Evolutionary conservation across 1,140 invertebrate genomes (phyloP).

Genomic region (Littorina saxatilis): DNA sequence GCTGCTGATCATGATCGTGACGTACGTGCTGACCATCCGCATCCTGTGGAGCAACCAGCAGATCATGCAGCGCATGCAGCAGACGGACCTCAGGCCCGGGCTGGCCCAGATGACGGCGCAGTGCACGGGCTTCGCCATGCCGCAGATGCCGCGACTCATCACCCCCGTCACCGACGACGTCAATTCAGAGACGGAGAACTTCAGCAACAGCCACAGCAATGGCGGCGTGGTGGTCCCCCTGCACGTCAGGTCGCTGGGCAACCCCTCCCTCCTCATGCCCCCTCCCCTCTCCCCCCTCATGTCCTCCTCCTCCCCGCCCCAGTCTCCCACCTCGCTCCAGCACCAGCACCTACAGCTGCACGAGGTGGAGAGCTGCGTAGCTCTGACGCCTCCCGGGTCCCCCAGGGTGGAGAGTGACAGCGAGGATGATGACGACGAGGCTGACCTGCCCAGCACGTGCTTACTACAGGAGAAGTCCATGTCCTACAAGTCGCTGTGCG

Average conservation of each 20-base stretch:
- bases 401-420: background rate
- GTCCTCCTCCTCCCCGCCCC: background rate
- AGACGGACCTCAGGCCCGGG: conserved; percentile 56
- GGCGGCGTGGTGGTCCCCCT: background rate
- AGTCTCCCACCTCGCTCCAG: background rate
- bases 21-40: conserved; percentile 92
- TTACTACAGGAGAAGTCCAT: conserved; percentile 35
- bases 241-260: background rate
- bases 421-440: conserved; percentile 40
- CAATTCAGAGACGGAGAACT: background rate
- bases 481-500: conserved; percentile 37
- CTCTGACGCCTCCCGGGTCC: background rate
- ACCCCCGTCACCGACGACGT: background rate
- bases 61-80: conserved; percentile 63
- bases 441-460: conserved; percentile 19
- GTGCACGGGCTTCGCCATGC: conserved; percentile 41
- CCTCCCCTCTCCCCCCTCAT: background rate
- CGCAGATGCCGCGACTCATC: conserved; percentile 27
- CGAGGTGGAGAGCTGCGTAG: background rate
- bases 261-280: background rate
- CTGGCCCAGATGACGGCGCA: conserved; percentile 46
- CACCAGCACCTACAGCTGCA: background rate
- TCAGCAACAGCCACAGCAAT: background rate
- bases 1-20: conserved; percentile 93
- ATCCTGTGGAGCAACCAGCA: conserved; percentile 70